Evolutionary conservation across 2,113 vertebrate species (phyloP).

Genomic region (Penelope pileata): DNA sequence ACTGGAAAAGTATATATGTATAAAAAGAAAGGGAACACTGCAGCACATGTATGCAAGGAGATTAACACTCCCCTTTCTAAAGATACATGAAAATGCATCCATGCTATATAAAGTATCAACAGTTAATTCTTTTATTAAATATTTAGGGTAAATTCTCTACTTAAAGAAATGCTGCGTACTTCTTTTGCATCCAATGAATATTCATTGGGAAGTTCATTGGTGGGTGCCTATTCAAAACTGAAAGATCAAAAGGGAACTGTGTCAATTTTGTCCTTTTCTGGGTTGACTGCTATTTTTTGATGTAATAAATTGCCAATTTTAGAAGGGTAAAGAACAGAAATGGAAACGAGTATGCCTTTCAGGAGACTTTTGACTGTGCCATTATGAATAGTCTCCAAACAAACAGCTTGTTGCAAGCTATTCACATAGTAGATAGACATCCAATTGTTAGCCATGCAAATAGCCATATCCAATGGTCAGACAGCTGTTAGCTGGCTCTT

Average conservation of each 20-base stretch:
- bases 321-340: slow-evolving; percentile 75
- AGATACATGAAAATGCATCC: not conserved
- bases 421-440: slow-evolving; percentile 73
- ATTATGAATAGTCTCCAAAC: slow-evolving; percentile 76
- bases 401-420: slow-evolving; percentile 74
- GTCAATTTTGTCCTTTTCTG: slow-evolving; percentile 77
- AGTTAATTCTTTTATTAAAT: slow-evolving; percentile 37
- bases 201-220: slow-evolving; percentile 76
- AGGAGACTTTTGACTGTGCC: slow-evolving; percentile 73
- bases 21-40: not conserved
- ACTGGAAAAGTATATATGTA: not conserved
- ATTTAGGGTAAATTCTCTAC: slow-evolving; percentile 58
- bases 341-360: slow-evolving; percentile 76
- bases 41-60: not conserved
- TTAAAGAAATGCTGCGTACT: slow-evolving; percentile 55
- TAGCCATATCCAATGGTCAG: slow-evolving; percentile 75
- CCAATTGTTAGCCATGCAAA: slow-evolving; percentile 78
- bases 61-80: not conserved
- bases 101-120: not conserved
- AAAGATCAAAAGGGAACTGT: slow-evolving; percentile 79
- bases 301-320: slow-evolving; percentile 80
- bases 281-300: slow-evolving; percentile 77
- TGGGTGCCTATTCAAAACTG: slow-evolving; percentile 72
- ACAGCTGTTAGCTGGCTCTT: slow-evolving; percentile 75
- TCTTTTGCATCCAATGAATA: slow-evolving; percentile 78